phyloP scores from a whole-genome alignment of 2,888 invertebrate species.

The Sthenelais limicola region DNA sequence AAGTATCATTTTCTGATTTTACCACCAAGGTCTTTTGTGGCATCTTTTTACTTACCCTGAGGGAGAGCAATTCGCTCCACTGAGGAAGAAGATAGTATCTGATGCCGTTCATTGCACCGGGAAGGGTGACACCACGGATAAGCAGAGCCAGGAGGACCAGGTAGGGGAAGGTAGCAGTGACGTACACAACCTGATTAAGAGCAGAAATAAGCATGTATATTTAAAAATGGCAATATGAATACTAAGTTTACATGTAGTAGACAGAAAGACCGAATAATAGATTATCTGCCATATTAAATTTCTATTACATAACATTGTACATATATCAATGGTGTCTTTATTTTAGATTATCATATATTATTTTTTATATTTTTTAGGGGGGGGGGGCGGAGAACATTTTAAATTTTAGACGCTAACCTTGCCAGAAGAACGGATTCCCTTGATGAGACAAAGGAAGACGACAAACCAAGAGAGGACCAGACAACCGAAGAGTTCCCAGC shows the following conservation, averaged over 20 bases:
- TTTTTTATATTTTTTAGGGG: too few relatives aligned
- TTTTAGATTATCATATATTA: too few relatives aligned
- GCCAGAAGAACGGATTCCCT: constrained; percentile 51
- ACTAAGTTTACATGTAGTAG: too few relatives aligned
- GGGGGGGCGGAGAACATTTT: too few relatives aligned
- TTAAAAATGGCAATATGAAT: too few relatives aligned
- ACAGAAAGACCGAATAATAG: too few relatives aligned
- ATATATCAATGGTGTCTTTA: too few relatives aligned
- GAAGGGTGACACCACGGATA: constrained; percentile 64
- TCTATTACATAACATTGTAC: too few relatives aligned
- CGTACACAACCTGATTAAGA: constrained; percentile 54
- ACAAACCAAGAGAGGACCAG: constrained; percentile 50
- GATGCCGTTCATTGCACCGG: constrained; percentile 66
- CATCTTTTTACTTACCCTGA: constrained; percentile 44
- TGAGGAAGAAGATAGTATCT: constrained; percentile 55
- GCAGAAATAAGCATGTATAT: too few relatives aligned
- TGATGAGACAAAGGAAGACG: constrained; percentile 52
- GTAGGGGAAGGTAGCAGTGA: constrained; percentile 54
- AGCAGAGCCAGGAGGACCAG: constrained; percentile 60
- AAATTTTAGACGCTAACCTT: constrained; percentile 50
- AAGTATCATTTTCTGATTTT: too few relatives aligned
- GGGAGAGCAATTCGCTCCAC: constrained; percentile 50
- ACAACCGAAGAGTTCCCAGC: constrained; percentile 50
- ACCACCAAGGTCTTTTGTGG: neutral
- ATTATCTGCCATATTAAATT: too few relatives aligned